These are phyloP conservation scores for Drosophila busckii DNA, from an alignment of 1,140 invertebrate species.

Conservation along the genomic window DNA sequence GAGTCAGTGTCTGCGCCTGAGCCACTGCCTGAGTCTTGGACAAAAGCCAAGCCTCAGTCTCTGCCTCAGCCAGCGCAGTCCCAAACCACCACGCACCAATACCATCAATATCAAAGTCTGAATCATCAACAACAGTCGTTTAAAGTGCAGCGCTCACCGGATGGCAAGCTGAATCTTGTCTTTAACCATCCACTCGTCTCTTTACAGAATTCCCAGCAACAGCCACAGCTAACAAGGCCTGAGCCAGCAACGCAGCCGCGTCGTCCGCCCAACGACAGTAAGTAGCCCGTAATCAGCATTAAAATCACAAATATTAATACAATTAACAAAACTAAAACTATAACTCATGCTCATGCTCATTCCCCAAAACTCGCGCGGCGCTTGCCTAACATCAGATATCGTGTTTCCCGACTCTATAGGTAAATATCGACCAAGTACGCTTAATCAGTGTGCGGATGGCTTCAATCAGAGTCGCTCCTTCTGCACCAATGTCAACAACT, in stretches of 20 bases:
- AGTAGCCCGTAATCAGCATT: conserved; percentile 21
- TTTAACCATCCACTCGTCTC: conserved; percentile 71
- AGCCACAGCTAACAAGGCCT: not conserved
- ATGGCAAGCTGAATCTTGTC: conserved; percentile 76
- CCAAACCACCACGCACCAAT: conserved; percentile 42
- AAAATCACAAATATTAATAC: conserved; percentile 2
- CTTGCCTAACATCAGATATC: conserved; percentile 61
- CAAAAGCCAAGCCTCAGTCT: conserved; percentile 10
- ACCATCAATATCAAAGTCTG: conserved; percentile 65
- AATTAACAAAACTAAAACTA: conserved; percentile 61
- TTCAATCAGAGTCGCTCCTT: conserved; percentile 48
- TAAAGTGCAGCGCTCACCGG: conserved; percentile 76
- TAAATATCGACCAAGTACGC: not conserved
- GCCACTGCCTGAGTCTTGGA: too few relatives aligned
- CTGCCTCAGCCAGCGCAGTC: conserved; percentile 15
- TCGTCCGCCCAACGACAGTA: conserved; percentile 38
- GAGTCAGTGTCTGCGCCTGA: conserved; percentile 7
- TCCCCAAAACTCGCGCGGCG: conserved; percentile 48
- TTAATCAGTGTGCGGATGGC: conserved; percentile 37
- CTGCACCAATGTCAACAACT: conserved; percentile 64
- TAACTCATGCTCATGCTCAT: conserved; percentile 27
- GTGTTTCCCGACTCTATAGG: conserved; percentile 50
- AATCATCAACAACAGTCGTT: conserved; percentile 62
- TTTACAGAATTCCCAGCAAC: conserved; percentile 45
- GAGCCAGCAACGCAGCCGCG: conserved; percentile 7